phyloP scores from a whole-genome alignment of 1,140 invertebrate genomes.

The Orius insidiosus region DNA sequence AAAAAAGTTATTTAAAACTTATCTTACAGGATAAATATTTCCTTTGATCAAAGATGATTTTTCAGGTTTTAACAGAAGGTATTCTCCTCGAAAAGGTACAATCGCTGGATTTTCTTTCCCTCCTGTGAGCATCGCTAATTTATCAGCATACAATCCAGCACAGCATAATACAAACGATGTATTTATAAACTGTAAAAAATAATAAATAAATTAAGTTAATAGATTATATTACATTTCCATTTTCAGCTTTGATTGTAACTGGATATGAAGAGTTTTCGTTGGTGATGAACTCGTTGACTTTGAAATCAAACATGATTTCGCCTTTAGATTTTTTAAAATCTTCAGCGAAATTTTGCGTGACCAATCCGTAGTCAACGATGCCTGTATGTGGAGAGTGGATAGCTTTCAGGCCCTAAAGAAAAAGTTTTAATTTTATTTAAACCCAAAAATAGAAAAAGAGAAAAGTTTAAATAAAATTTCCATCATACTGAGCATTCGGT shows the following conservation, averaged over 20 bases:
- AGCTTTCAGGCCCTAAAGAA: slow-evolving; percentile 70
- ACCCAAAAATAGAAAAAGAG: too few relatives aligned
- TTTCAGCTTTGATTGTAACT: slow-evolving; percentile 6
- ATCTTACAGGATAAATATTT: slow-evolving; percentile 88
- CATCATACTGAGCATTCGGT: slow-evolving; percentile 11
- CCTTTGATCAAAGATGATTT: slow-evolving; percentile 67
- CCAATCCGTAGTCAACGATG: slow-evolving; percentile 84
- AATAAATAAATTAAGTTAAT: background rate
- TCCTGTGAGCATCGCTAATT: slow-evolving; percentile 72
- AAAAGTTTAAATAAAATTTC: too few relatives aligned
- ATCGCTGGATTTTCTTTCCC: slow-evolving; percentile 73
- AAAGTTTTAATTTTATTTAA: background rate
- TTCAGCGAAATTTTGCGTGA: slow-evolving; percentile 65
- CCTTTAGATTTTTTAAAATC: slow-evolving; percentile 73
- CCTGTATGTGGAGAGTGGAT: slow-evolving; percentile 95
- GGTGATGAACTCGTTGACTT: slow-evolving; percentile 22
- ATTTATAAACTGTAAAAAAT: slow-evolving; percentile 31
- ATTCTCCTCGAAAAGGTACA: slow-evolving; percentile 93
- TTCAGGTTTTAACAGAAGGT: slow-evolving; percentile 62
- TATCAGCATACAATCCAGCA: slow-evolving; percentile 84
- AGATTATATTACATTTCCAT: slow-evolving; percentile 8
- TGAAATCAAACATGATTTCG: slow-evolving; percentile 57
- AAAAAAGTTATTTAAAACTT: background rate
- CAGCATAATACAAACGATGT: slow-evolving; percentile 81
- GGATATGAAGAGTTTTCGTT: slow-evolving; percentile 6